Conservation (phyloP, 1,140 invertebrate species). For the Zeugodacus cucurbitae region DNA sequence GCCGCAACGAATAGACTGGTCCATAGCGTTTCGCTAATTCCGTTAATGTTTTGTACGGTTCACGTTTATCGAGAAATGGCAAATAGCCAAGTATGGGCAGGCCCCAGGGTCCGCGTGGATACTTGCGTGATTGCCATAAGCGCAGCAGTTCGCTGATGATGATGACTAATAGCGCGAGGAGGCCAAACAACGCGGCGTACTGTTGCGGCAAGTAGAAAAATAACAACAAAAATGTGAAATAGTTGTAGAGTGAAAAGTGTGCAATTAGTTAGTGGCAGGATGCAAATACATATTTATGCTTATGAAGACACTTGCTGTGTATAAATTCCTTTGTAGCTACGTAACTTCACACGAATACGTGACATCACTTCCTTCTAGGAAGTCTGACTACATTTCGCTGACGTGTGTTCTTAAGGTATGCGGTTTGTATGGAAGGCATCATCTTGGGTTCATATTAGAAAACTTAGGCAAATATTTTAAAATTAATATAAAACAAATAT, state of each 20-base stretch:
- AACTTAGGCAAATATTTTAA: too few species aligned
- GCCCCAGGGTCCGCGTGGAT: conserved; percentile 82
- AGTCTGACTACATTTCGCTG: not conserved
- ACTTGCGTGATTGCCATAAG: conserved; percentile 46
- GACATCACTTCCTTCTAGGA: not conserved
- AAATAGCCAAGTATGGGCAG: conserved; percentile 83
- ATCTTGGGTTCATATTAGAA: too few species aligned
- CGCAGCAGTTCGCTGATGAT: not conserved
- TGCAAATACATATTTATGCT: not conserved
- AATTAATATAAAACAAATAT: too few species aligned
- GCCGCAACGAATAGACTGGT: conserved; percentile 74
- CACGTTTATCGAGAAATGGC: conserved; percentile 73
- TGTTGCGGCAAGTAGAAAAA: not conserved
- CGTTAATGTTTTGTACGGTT: conserved; percentile 78
- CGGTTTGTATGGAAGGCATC: too few species aligned
- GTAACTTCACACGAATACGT: not conserved
- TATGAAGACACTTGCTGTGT: too few species aligned
- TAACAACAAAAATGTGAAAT: not conserved
- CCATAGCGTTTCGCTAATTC: conserved; percentile 76
- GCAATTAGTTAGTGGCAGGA: not conserved
- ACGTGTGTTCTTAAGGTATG: not conserved
- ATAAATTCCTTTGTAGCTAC: not conserved
- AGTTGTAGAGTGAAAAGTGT: not conserved
- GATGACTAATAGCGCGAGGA: conserved; percentile 15
- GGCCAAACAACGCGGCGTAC: not conserved